Evolutionary conservation across 2,113 vertebrate species (phyloP).

Genomic region (Drymodes brunneopygia): DNA sequence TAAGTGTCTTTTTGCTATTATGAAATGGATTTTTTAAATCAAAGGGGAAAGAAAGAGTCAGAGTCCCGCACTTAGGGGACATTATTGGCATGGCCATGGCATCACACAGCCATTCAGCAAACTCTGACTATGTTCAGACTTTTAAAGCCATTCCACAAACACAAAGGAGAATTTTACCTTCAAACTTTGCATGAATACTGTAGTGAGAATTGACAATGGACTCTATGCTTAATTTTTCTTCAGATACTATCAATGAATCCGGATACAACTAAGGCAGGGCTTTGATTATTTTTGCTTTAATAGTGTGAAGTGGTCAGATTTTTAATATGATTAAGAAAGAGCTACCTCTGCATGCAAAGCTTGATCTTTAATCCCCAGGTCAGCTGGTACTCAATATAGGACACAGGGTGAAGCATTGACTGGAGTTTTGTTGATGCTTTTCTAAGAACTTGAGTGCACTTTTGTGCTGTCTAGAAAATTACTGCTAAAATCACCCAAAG

Average conservation of each 20-base stretch:
- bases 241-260: background rate
- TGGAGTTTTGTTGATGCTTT: background rate
- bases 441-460: background rate
- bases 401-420: background rate
- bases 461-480: background rate
- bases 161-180: background rate
- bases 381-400: background rate
- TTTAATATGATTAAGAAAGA: background rate
- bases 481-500: background rate
- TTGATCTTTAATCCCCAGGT: background rate
- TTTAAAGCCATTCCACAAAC: slow-evolving; percentile 7
- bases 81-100: background rate
- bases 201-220: background rate
- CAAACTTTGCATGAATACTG: background rate
- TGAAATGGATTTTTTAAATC: slow-evolving; percentile 40
- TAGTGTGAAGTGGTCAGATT: background rate
- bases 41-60: background rate
- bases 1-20: slow-evolving; percentile 34
- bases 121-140: background rate
- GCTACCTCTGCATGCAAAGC: background rate
- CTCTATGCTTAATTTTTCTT: background rate
- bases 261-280: background rate
- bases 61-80: background rate
- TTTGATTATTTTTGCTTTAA: background rate
- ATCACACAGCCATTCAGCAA: slow-evolving; percentile 1